Evolutionary conservation across 2,113 vertebrate species (phyloP), one percentile per base, ranked within the genome.

Genomic region (Cyprinodon tularosa): DNA sequence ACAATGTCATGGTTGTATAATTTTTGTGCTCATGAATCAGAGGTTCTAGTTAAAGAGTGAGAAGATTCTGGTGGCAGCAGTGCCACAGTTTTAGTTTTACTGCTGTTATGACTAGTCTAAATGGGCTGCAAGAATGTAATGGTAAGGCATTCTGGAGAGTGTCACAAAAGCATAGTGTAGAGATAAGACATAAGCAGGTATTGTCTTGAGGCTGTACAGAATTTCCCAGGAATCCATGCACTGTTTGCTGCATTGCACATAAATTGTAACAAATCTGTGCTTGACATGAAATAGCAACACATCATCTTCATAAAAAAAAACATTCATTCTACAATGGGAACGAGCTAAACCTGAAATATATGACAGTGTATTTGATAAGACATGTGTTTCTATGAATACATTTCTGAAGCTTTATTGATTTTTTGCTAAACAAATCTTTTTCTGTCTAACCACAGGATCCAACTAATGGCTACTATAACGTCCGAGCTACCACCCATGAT

Each of bases 391-490:
- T 57, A 20, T n/a, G 20, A 6, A 20, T 20, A n/a, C 6, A 20
- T 53, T 14, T 53, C 15, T 20, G 50, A 53, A 53, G 20, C 50
- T 8, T 53, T 36, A 20, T 17, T 42, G 63, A 22, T 15, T 48
- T 0, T 70, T 70, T 13, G 8, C 73, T 0, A 67, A 42, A 20
- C 11, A 20, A 6, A 29, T 70, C 48, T 62, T 53, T 4, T 8
- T 44, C 6, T 7, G 29, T 84, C 36, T 70, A 3, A 36, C 77
- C 48, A 15, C 90, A 98, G 97, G 97, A 98, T 88, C 97, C 97
- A 50, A 98, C 97, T 78, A 98, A 99, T 0, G 97, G 97, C 78
- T 99, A 98, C 92, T 98, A 99, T 95, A 98, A 99, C 0, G 97
- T 99, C 22, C 94, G 96, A 0, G 97, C 97, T 57, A 94, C 94